Conservation (phyloP, 2,113 vertebrate species). For the Neolamprologus devosi region DNA sequence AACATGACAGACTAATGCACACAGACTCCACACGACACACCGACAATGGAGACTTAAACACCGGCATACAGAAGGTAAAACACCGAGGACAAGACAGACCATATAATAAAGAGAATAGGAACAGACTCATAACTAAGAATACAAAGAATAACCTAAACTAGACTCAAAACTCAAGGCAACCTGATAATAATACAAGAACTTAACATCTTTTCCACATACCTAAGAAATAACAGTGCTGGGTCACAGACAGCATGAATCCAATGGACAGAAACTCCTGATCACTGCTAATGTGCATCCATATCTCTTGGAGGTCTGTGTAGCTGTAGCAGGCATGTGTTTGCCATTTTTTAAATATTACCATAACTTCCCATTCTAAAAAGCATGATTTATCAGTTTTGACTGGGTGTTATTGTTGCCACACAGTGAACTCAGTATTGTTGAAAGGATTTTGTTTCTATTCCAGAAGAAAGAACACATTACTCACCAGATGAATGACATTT, state of each 20-base stretch:
- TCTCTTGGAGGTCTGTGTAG: background rate
- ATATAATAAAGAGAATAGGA: background rate
- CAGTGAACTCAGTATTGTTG: background rate
- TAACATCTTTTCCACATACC: background rate
- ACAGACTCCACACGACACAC: background rate
- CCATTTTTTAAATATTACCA: background rate
- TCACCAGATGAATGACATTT: background rate
- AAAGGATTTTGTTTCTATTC: background rate
- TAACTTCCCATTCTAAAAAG: background rate
- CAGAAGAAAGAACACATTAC: background rate
- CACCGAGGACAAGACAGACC: background rate
- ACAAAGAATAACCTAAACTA: background rate
- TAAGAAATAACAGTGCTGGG: background rate
- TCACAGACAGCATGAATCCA: background rate
- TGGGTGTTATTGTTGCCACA: background rate
- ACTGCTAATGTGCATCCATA: background rate
- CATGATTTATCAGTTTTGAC: background rate
- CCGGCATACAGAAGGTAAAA: background rate
- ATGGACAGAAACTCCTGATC: background rate
- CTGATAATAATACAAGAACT: background rate
- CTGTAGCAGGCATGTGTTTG: background rate
- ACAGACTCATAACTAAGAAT: background rate
- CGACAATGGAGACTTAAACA: accelerated
- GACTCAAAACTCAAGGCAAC: background rate
- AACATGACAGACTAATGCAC: background rate